phyloP scores from a whole-genome alignment of 1,140 invertebrate species.

The Akabosia matsudoensis region DNA sequence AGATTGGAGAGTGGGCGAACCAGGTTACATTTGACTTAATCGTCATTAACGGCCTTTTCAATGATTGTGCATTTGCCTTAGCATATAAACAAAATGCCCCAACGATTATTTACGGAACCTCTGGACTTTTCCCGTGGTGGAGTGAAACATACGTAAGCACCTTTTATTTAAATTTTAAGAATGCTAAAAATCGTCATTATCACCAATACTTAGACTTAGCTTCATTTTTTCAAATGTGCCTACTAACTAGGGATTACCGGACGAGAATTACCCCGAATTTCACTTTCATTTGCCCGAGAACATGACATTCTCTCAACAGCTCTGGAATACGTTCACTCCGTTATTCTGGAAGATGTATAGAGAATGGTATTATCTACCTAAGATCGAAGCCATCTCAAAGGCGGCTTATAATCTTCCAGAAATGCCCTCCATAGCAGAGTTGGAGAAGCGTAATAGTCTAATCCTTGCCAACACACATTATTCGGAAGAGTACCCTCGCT shows the following conservation, averaged over 20 bases:
- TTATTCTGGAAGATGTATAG: slow-evolving; percentile 24
- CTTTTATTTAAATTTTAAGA: neutral
- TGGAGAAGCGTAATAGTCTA: slow-evolving; percentile 49
- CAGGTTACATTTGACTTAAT: slow-evolving; percentile 47
- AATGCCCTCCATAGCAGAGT: slow-evolving; percentile 43
- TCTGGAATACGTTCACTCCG: slow-evolving; percentile 26
- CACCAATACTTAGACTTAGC: neutral
- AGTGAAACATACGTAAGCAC: slow-evolving; percentile 10
- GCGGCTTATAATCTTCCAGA: slow-evolving; percentile 21
- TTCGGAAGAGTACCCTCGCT: slow-evolving; percentile 54
- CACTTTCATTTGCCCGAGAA: neutral
- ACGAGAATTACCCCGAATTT: slow-evolving; percentile 30
- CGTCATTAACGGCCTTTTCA: slow-evolving; percentile 48
- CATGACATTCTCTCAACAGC: slow-evolving; percentile 30
- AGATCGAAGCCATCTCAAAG: slow-evolving; percentile 22
- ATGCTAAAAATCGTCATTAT: no score
- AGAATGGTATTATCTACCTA: slow-evolving; percentile 16
- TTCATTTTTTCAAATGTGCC: neutral
- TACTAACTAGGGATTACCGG: neutral
- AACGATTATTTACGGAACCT: slow-evolving; percentile 24
- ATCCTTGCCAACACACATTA: slow-evolving; percentile 60
- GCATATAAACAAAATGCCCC: slow-evolving; percentile 33
- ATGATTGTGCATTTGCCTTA: slow-evolving; percentile 44
- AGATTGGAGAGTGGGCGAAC: neutral
- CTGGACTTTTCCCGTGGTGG: slow-evolving; percentile 15